Evolutionary conservation across 2,797 vertebrate genomes (phyloP).

Genomic region (Periparus ater): DNA sequence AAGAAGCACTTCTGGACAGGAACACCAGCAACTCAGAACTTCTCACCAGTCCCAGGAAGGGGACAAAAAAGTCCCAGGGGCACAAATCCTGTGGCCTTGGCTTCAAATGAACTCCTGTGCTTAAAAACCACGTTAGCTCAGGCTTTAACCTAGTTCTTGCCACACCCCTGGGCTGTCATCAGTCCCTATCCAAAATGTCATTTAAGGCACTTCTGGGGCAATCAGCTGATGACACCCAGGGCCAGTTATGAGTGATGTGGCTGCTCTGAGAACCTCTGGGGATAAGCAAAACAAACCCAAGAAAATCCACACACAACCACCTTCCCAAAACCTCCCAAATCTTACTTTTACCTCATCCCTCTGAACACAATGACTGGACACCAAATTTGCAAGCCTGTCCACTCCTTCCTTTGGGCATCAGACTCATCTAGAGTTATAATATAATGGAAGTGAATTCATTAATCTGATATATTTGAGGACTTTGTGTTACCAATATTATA

Average conservation of each 20-base stretch:
- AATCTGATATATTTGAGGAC: neutral
- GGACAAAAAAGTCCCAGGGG: no score
- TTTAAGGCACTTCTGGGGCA: neutral
- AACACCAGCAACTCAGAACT: neutral
- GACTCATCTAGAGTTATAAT: neutral
- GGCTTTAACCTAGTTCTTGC: neutral
- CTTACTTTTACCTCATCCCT: neutral
- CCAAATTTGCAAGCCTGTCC: no score
- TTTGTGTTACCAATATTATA: neutral
- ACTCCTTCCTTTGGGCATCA: neutral
- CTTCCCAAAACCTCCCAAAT: neutral
- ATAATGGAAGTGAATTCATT: neutral
- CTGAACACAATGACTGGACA: neutral
- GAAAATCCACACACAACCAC: fast-evolving
- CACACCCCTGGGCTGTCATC: no score
- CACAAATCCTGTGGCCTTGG: neutral
- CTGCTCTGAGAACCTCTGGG: neutral
- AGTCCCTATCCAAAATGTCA: neutral
- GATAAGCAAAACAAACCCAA: neutral
- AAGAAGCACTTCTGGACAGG: fast-evolving
- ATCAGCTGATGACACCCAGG: neutral
- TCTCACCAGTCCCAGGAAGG: neutral
- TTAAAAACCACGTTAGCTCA: neutral
- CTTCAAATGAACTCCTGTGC: neutral
- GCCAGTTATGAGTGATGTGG: fast-evolving